A percentile compares a stretch with the other conserved stretches of the same genome.
Evolutionary conservation across 2,797 vertebrate genomes (phyloP).

Genomic region (Myripristis jacobus): DNA sequence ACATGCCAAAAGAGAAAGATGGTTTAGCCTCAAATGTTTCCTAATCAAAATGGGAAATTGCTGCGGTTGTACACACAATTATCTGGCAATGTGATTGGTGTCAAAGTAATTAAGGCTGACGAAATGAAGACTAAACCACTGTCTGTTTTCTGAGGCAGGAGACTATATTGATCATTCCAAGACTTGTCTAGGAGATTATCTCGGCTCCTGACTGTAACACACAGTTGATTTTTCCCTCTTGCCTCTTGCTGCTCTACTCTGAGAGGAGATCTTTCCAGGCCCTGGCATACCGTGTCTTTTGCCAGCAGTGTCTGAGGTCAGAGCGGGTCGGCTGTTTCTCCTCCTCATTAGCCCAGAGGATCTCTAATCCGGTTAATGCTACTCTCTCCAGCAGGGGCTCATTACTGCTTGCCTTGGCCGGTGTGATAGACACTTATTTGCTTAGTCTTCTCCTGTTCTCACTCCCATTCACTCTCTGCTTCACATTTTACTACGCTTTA

Average conservation of each 20-base stretch:
- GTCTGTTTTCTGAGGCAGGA: too few species aligned
- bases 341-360: conserved; percentile 53
- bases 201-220: too few species aligned
- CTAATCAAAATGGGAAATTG: too few species aligned
- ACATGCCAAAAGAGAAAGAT: too few species aligned
- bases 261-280: conserved; percentile 25
- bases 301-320: conserved; percentile 53
- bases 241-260: conserved; percentile 1
- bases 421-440: conserved; percentile 3
- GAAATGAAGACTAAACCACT: too few species aligned
- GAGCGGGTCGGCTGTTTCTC: conserved; percentile 36
- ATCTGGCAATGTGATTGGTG: too few species aligned
- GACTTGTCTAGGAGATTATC: too few species aligned
- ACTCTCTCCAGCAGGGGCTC: conserved; percentile 43
- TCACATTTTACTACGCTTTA: background rate
- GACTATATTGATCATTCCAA: too few species aligned
- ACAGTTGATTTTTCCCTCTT: too few species aligned
- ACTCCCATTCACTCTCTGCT: background rate
- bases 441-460: background rate
- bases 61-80: too few species aligned
- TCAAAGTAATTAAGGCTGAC: too few species aligned
- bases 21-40: too few species aligned
- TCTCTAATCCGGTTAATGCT: conserved; percentile 62
- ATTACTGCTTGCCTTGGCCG: conserved; percentile 23
- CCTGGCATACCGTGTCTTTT: conserved; percentile 23